Percentiles rank a stretch among this genome's conserved stretches.
Conservation (phyloP, 2,113 vertebrate species). For the Ancistrus triradiatus region DNA sequence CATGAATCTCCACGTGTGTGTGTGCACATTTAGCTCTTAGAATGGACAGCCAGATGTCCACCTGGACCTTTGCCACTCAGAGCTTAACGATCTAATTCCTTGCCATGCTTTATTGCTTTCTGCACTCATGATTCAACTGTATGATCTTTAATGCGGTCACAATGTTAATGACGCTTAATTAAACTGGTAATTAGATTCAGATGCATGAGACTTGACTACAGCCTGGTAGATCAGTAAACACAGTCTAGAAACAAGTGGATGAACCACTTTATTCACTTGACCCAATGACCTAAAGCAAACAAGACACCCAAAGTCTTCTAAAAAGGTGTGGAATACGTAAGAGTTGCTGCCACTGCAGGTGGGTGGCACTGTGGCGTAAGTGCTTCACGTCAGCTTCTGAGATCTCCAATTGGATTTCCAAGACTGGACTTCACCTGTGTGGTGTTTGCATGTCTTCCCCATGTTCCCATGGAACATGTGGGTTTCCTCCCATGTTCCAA, state of each 20-base stretch:
- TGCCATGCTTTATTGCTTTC: constrained; percentile 25
- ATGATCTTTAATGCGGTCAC: constrained; percentile 33
- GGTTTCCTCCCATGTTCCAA: too few species aligned
- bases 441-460: too few species aligned
- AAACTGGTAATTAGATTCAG: constrained; percentile 51
- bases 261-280: too few species aligned
- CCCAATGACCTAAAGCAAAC: too few species aligned
- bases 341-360: too few species aligned
- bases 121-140: constrained; percentile 21
- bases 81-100: neutral
- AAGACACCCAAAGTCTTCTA: too few species aligned
- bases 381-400: too few species aligned
- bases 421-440: too few species aligned
- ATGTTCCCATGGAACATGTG: too few species aligned
- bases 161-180: constrained; percentile 54
- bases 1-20: neutral
- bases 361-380: too few species aligned
- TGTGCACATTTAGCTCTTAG: neutral
- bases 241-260: constrained; percentile 5
- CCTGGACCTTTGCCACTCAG: constrained; percentile 8
- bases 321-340: too few species aligned
- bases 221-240: constrained; percentile 41
- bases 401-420: too few species aligned
- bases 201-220: constrained; percentile 48
- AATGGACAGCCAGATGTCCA: neutral